Evolutionary conservation across 2,113 vertebrate species (phyloP).

Genomic region (Gambusia holbrooki): DNA sequence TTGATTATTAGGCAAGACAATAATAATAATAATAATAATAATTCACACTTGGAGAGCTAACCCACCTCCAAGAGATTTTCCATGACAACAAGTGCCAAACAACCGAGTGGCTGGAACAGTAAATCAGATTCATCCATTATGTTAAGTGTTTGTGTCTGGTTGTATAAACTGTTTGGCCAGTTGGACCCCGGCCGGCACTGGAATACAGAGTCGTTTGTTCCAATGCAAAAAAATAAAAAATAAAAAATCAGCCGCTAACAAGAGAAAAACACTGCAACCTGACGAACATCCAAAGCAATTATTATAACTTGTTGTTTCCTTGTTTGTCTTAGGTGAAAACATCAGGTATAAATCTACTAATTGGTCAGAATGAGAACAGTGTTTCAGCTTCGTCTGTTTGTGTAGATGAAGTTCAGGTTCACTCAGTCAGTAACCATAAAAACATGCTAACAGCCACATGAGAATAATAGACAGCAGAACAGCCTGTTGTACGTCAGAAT

Average conservation of each 20-base stretch:
- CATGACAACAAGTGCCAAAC: slow-evolving; percentile 43
- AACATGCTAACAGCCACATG: background rate
- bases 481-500: too few relatives aligned
- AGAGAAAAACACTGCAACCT: slow-evolving; percentile 2
- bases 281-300: background rate
- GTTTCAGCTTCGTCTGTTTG: background rate
- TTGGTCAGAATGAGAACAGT: background rate
- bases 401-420: background rate
- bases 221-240: background rate
- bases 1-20: slow-evolving; percentile 55
- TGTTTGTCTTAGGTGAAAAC: background rate
- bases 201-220: slow-evolving; percentile 30
- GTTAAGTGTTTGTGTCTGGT: slow-evolving; percentile 56
- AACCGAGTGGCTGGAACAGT: slow-evolving; percentile 34
- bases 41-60: slow-evolving; percentile 37
- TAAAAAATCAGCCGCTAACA: slow-evolving; percentile 12
- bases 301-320: background rate
- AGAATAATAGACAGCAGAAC: too few relatives aligned
- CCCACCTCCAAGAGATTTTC: slow-evolving; percentile 21
- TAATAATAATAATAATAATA: slow-evolving; percentile 25
- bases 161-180: slow-evolving; percentile 55
- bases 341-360: slow-evolving; percentile 19
- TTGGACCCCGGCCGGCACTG: slow-evolving; percentile 20
- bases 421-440: background rate
- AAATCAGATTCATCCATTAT: slow-evolving; percentile 54